These are phyloP conservation scores for Psittacula cyanocephala DNA, from an alignment of 2,113 vertebrate species.

Conservation along the genomic window DNA sequence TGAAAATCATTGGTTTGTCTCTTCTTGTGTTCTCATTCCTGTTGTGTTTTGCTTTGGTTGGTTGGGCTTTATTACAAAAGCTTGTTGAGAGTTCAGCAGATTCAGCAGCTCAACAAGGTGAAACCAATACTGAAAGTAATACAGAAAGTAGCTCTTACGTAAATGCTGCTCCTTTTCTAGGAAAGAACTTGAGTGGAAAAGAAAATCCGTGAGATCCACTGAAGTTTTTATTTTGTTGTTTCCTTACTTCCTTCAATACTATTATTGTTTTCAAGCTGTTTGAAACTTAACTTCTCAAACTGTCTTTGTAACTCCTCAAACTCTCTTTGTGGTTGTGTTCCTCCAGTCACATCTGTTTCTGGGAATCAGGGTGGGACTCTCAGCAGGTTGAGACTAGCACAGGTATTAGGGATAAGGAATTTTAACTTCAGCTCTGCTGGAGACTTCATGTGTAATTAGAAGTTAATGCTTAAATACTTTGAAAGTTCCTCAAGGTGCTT, in stretches of 20 bases:
- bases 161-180: not conserved
- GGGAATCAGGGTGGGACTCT: not conserved
- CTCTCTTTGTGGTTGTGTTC: not conserved
- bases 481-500: not conserved
- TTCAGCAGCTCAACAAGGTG: not conserved
- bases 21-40: accelerated
- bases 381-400: not conserved
- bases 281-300: not conserved
- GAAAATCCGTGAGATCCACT: not conserved
- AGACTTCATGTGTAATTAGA: too few relatives aligned
- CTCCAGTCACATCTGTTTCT: not conserved
- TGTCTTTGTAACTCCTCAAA: not conserved
- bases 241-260: not conserved
- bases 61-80: not conserved
- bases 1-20: not conserved
- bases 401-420: accelerated
- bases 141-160: accelerated
- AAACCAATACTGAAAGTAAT: not conserved
- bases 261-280: not conserved
- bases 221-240: not conserved
- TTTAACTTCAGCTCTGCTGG: not conserved
- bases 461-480: not conserved
- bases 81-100: not conserved
- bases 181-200: not conserved
- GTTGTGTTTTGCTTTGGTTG: not conserved